A percentile compares a stretch with the other conserved stretches of the same genome.
phyloP scores from a whole-genome alignment of 1,140 invertebrate genomes.

The Ceratina japonica region DNA sequence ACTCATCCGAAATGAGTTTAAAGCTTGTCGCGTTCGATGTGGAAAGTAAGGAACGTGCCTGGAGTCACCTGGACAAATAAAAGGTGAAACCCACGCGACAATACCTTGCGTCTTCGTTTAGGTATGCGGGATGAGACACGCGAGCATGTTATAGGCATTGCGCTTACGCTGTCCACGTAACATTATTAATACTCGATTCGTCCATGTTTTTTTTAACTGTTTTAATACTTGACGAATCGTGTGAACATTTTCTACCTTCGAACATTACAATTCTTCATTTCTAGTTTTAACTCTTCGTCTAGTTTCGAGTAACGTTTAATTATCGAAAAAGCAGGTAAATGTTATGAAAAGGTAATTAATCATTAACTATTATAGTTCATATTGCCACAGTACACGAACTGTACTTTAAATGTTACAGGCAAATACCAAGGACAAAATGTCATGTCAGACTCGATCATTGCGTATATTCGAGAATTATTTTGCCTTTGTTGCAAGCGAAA shows the following conservation, averaged over 20 bases:
- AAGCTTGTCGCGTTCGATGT: too few species aligned
- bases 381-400: not conserved
- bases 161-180: slow-evolving; percentile 20
- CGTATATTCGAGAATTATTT: not conserved
- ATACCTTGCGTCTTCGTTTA: slow-evolving; percentile 33
- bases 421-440: slow-evolving; percentile 48
- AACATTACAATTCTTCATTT: too few species aligned
- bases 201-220: too few species aligned
- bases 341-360: not conserved
- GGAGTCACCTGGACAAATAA: not conserved
- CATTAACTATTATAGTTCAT: not conserved
- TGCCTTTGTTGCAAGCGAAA: not conserved
- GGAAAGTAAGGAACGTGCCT: not conserved
- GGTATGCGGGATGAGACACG: slow-evolving; percentile 39
- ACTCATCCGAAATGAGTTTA: not conserved
- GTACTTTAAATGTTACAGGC: slow-evolving; percentile 42
- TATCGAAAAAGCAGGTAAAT: not conserved
- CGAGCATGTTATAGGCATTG: not conserved
- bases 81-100: not conserved
- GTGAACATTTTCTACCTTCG: too few species aligned
- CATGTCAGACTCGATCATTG: slow-evolving; percentile 10
- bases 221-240: too few species aligned
- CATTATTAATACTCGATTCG: not conserved
- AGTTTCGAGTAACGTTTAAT: too few species aligned
- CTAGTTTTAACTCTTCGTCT: too few species aligned